Evolutionary conservation across 1,140 invertebrate species (phyloP).

Genomic region (Drosophila persimilis): DNA sequence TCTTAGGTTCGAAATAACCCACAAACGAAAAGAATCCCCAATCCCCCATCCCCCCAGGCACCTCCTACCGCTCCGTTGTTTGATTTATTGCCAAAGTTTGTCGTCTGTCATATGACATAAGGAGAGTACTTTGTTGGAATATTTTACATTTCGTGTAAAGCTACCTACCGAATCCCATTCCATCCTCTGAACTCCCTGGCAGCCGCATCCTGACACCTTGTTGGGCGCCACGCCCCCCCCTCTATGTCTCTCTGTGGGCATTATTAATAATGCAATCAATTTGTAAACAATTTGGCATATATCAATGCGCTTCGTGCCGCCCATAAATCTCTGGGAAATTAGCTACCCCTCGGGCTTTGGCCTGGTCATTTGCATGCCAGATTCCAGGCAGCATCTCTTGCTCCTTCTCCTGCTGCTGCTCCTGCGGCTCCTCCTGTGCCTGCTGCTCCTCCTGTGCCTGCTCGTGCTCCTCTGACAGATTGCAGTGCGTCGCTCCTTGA

Average conservation of each 20-base stretch:
- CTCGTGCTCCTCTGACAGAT: conserved; percentile 57
- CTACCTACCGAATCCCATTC: neutral
- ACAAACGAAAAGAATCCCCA: conserved; percentile 32
- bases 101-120: conserved; percentile 78
- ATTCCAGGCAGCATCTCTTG: conserved; percentile 5
- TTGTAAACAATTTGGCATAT: conserved; percentile 81
- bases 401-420: neutral
- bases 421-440: neutral
- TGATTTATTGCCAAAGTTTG: conserved; percentile 80
- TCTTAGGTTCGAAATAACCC: neutral
- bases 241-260: conserved; percentile 44
- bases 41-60: conserved; percentile 8
- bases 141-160: conserved; percentile 55
- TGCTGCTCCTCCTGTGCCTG: neutral
- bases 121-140: conserved; percentile 77
- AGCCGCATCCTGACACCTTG: conserved; percentile 20
- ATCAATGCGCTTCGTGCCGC: conserved; percentile 73
- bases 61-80: conserved; percentile 45
- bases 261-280: conserved; percentile 81
- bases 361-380: conserved; percentile 16
- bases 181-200: neutral
- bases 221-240: neutral
- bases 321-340: conserved; percentile 75
- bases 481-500: conserved; percentile 51
- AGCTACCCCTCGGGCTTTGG: conserved; percentile 20